These are phyloP conservation scores for Lynx canadensis DNA, from an alignment of 2,113 vertebrate genomes.

Conservation along the genomic window DNA sequence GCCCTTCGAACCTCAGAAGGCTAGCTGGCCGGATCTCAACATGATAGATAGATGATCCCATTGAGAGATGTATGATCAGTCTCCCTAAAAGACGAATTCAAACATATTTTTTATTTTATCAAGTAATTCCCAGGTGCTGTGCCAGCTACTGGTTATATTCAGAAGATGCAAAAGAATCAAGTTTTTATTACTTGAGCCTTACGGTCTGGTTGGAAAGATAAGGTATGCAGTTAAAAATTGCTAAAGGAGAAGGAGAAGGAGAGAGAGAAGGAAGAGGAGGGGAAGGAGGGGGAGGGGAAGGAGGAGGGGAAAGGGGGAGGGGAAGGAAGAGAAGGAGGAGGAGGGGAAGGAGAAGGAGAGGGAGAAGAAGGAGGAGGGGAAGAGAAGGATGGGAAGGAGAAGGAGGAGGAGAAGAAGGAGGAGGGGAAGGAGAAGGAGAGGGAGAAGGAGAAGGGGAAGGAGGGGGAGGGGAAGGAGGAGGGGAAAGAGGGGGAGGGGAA, in stretches of 20 bases:
- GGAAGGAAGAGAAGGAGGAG: too few relatives aligned
- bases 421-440: too few relatives aligned
- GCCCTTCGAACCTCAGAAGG: not conserved
- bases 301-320: too few relatives aligned
- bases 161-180: not conserved
- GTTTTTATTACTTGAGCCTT: not conserved
- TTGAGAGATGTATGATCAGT: not conserved
- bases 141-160: not conserved
- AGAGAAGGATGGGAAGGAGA: rapidly evolving
- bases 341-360: too few relatives aligned
- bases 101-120: not conserved
- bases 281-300: too few relatives aligned
- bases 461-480: too few relatives aligned
- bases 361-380: too few relatives aligned
- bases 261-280: too few relatives aligned
- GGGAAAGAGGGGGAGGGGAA: too few relatives aligned
- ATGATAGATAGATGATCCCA: not conserved
- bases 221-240: not conserved
- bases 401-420: too few relatives aligned
- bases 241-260: not conserved
- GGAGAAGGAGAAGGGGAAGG: too few relatives aligned
- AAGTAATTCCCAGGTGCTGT: not conserved
- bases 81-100: not conserved
- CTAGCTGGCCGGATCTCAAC: not conserved
- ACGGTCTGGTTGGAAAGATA: not conserved